Base-by-base conservation (phyloP, 2,797 vertebrate species). In the Neopelma chrysocephalum region DNA sequence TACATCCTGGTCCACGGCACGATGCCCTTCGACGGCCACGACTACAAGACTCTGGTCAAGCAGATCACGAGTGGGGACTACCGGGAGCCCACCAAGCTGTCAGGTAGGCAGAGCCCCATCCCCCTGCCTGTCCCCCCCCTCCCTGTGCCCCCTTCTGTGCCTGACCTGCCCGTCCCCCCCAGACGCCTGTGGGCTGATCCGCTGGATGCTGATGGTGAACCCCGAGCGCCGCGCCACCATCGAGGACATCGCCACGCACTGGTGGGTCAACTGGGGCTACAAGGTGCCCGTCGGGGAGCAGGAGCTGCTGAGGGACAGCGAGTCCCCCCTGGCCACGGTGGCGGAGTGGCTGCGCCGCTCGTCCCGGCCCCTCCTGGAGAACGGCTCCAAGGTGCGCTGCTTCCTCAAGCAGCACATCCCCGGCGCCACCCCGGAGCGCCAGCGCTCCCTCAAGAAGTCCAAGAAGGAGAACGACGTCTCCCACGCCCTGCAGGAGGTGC, bases 191-290 rank as follows among this genome's bases (percentile, higher is more conserved):
- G 99, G 99, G 79, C 98, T 99, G 20, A 99, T 99, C 97, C 99
- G 99, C 2, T 99, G 99, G 99, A 99, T 99, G 96, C 90, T 99
- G 80, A 99, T 99, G 99, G 99, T 99, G 85, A 99, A 99, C 97
- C 99, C 99, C 0, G 99, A 98, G 78, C 98, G 99, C 58, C 98
- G 99, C 57, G 99, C 99, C 65, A 99, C 98, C 26, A 96, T 99
- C 38, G 98, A 99, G 84, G 99, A 99, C 79, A 99, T 99, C 3
- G 98, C 99, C 31, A 98, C 98, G 22, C 99, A 99, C 94, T 99
- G 99, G 99, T 99, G 99, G 99, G 98, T 99, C 62, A 99, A 99
- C 98, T 99, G 99, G 99, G 99, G 99, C 83, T 99, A 99, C 82
- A 96, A 94, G 81, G 93, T 95, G 89, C 97, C 98, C 0, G 36